Evolutionary conservation across 2,113 vertebrate species (phyloP), one percentile per base, ranked within the genome.

Genomic region (Anarhynchus alexandrinus): DNA sequence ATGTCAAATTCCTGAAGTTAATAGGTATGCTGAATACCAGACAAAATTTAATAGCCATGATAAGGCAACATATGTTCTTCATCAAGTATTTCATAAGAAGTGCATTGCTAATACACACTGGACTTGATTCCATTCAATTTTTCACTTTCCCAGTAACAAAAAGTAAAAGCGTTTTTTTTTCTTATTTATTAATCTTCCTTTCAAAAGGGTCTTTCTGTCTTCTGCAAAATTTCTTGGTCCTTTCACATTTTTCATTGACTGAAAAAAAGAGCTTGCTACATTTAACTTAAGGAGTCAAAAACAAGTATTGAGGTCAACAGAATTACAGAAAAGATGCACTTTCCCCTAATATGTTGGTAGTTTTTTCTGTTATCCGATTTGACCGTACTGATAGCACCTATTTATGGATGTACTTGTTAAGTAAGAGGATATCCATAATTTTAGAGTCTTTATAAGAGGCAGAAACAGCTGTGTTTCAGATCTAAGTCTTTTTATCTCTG

Each of bases 401-500:
- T 88, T 95, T 86, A 55, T 86, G 74, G 67, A 86, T 66, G 23
- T 57, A 59, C 32, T 71, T 65, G n/a, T 77, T 66, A 90, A 64
- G 32, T 72, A 94, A 94, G 88, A 84, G 67, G 72, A 71, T 83
- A 87, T 45, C 26, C 9, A 47, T 70, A 74, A 36, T 67, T 86
- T 86, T 30, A 64, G 26, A 62, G 45, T 30, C 59, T 90, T 70
- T 70, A 3, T 57, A 82, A 62, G 42, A 74, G 19, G 26, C 54
- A 96, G 62, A 93, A 94, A 64, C 69, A 86, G 51, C 90, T 51
- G 76, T 17, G 1, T 73, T 93, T 93, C 78, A 94, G 84, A 86
- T 73, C 87, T 84, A 89, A 54, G 12, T 70, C 30, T 92, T 89
- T 92, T 67, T 65, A 77, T 85, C 87, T 93, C 70, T 94, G 25